Evolutionary conservation across 35 echinoderm and acorn worm genomes (phyloP).

Genomic region (Heliocidaris tuberculata): DNA sequence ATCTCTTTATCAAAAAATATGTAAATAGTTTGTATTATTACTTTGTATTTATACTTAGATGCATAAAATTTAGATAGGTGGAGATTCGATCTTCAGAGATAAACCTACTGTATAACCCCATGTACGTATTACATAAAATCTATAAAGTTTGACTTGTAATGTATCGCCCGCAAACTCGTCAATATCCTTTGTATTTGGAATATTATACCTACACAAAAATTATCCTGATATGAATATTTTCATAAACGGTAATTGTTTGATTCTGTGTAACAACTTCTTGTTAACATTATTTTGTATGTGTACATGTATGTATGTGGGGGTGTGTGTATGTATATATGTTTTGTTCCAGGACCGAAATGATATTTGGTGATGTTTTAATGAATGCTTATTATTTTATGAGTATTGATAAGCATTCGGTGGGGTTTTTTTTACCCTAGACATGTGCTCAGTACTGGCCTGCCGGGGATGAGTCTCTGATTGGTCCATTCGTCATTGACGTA

Average conservation of each 20-base stretch:
- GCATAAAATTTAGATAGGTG: not conserved
- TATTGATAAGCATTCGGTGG: too few species aligned
- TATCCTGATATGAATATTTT: too few species aligned
- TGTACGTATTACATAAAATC: not conserved
- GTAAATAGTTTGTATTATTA: not conserved
- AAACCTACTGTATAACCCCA: not conserved
- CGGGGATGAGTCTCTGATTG: conserved; percentile 43
- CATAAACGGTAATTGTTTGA: too few species aligned
- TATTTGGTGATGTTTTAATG: too few species aligned
- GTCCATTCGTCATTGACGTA: conserved; percentile 46
- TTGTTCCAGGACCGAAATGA: not conserved
- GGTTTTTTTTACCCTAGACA: not conserved
- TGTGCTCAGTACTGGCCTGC: conserved; percentile 49
- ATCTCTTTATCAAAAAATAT: not conserved
- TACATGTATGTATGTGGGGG: not conserved
- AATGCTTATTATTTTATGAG: too few species aligned
- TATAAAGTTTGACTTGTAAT: too few species aligned
- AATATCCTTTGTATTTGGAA: too few species aligned
- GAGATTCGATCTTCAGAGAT: too few species aligned
- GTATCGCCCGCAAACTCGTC: too few species aligned
- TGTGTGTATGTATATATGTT: not conserved
- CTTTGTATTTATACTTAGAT: not conserved
- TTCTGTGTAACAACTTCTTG: too few species aligned
- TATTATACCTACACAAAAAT: too few species aligned
- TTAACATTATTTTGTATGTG: too few species aligned